These are phyloP conservation scores for Bathynomus jamesi DNA, from an alignment of 1,140 invertebrate species.

Conservation along the genomic window DNA sequence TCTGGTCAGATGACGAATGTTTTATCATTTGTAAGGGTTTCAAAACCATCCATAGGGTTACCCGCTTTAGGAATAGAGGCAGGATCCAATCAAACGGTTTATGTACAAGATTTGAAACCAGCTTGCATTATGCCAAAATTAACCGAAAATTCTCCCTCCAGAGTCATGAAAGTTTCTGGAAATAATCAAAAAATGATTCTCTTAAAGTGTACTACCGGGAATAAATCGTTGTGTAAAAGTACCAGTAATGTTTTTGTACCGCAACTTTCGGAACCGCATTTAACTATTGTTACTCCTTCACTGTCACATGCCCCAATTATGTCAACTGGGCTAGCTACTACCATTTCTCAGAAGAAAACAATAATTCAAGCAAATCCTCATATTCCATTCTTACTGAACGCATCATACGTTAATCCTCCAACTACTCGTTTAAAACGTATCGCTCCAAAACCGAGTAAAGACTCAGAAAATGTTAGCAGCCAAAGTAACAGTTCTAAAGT, in stretches of 20 bases:
- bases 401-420: not conserved
- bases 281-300: not conserved
- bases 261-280: not conserved
- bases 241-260: not conserved
- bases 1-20: not conserved
- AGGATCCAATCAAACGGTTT: not conserved
- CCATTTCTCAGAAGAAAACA: not conserved
- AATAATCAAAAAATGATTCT: not conserved
- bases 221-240: not conserved
- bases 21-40: not conserved
- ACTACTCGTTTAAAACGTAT: not conserved
- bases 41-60: too few relatives aligned
- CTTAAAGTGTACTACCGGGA: not conserved
- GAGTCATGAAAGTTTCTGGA: too few relatives aligned
- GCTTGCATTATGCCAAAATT: too few relatives aligned
- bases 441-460: not conserved
- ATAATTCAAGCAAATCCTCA: not conserved
- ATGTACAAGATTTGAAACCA: not conserved
- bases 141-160: too few relatives aligned
- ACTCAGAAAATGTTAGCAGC: too few relatives aligned
- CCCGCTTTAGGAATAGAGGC: too few relatives aligned
- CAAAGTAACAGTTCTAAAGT: too few relatives aligned
- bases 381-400: not conserved
- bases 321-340: not conserved
- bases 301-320: not conserved